Conservation (phyloP, 2,888 invertebrate genomes). For the Troides aeacus region DNA sequence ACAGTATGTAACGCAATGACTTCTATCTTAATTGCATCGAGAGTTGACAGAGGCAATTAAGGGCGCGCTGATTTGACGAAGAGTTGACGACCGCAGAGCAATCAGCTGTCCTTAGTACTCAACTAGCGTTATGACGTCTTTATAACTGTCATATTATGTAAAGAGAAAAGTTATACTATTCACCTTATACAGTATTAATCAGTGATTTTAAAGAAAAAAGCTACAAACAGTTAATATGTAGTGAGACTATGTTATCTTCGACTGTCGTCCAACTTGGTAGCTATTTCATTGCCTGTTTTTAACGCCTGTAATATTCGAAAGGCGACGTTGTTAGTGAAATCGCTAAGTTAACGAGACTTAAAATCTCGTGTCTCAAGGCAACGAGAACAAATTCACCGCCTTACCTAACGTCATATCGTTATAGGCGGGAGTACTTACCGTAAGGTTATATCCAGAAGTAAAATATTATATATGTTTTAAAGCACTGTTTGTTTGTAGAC, state of each 20-base stretch:
- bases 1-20: conserved; percentile 13
- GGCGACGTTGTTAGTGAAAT: too few relatives aligned
- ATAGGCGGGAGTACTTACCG: too few relatives aligned
- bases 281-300: too few relatives aligned
- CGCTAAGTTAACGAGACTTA: too few relatives aligned
- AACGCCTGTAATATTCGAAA: too few relatives aligned
- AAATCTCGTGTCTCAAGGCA: too few relatives aligned
- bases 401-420: too few relatives aligned
- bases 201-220: not conserved
- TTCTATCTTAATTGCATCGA: conserved; percentile 23
- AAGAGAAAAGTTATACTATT: not conserved
- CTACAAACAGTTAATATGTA: not conserved
- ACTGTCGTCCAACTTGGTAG: too few relatives aligned
- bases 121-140: conserved; percentile 7
- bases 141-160: not conserved
- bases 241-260: not conserved
- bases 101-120: not conserved
- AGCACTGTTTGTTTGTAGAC: too few relatives aligned
- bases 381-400: too few relatives aligned
- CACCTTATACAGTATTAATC: not conserved
- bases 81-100: conserved; percentile 19
- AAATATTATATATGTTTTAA: too few relatives aligned
- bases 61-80: conserved; percentile 27
- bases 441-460: too few relatives aligned
- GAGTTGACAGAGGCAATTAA: conserved; percentile 26